Evolutionary conservation across 1,140 invertebrate genomes (phyloP).

Genomic region (Helicoverpa armigera): DNA sequence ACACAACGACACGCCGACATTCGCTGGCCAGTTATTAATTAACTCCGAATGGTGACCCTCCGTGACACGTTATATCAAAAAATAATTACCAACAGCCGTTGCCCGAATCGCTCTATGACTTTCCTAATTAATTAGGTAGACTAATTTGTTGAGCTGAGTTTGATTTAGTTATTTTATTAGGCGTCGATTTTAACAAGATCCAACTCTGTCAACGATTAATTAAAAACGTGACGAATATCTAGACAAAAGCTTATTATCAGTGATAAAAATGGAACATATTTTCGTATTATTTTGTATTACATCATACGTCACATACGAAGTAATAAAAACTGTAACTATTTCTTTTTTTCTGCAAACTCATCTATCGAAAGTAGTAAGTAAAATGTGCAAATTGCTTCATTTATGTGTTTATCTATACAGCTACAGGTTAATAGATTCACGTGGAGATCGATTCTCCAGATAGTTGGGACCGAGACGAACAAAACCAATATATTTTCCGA

Average conservation of each 20-base stretch:
- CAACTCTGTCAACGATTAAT: not conserved
- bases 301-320: too few relatives aligned
- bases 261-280: too few relatives aligned
- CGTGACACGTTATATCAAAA: slow-evolving; percentile 59
- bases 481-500: slow-evolving; percentile 85
- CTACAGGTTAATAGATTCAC: slow-evolving; percentile 53
- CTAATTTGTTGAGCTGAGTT: slow-evolving; percentile 40
- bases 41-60: slow-evolving; percentile 61
- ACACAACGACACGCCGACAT: slow-evolving; percentile 42
- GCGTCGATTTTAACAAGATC: not conserved
- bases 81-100: slow-evolving; percentile 52
- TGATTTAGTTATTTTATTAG: slow-evolving; percentile 7
- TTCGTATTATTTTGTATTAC: too few relatives aligned
- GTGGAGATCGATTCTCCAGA: slow-evolving; percentile 71
- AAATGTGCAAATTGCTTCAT: not conserved
- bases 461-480: slow-evolving; percentile 72
- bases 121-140: slow-evolving; percentile 42
- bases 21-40: slow-evolving; percentile 74
- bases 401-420: slow-evolving; percentile 36
- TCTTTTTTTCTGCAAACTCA: too few relatives aligned
- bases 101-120: slow-evolving; percentile 39
- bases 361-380: not conserved
- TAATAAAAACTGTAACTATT: too few relatives aligned
- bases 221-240: not conserved
- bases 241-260: not conserved